Conservation (phyloP, 2,888 invertebrate species). For the Nymphalis c-album region DNA sequence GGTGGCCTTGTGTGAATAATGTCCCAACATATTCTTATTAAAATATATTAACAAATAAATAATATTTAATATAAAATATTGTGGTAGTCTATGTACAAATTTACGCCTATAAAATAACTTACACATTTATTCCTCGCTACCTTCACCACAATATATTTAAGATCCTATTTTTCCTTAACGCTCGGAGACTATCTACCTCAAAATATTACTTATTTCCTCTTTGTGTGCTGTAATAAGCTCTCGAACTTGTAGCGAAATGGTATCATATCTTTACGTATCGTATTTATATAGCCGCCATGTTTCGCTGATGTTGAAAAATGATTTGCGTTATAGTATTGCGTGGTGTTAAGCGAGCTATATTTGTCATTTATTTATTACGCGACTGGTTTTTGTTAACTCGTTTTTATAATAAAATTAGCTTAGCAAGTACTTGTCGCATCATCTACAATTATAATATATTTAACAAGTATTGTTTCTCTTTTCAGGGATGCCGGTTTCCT, state of each 20-base stretch:
- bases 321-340: conserved; percentile 17
- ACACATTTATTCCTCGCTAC: conserved; percentile 14
- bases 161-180: conserved; percentile 38
- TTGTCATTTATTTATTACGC: conserved; percentile 6
- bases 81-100: background rate
- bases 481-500: conserved; percentile 93
- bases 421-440: no score
- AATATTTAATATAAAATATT: background rate
- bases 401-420: background rate
- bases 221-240: conserved; percentile 36
- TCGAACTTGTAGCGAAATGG: conserved; percentile 37
- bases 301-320: conserved; percentile 32
- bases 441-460: conserved; percentile 16
- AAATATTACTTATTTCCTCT: conserved; percentile 40
- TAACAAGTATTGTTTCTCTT: conserved; percentile 62
- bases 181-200: conserved; percentile 34
- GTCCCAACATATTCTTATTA: no score
- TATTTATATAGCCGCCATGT: conserved; percentile 25
- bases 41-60: background rate
- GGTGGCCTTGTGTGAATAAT: no score
- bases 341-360: conserved; percentile 12
- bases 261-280: conserved; percentile 33
- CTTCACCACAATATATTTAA: conserved; percentile 23
- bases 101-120: conserved; percentile 1
- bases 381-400: background rate